Conservation (phyloP, 2,113 vertebrate species). For the Aegypius monachus region DNA sequence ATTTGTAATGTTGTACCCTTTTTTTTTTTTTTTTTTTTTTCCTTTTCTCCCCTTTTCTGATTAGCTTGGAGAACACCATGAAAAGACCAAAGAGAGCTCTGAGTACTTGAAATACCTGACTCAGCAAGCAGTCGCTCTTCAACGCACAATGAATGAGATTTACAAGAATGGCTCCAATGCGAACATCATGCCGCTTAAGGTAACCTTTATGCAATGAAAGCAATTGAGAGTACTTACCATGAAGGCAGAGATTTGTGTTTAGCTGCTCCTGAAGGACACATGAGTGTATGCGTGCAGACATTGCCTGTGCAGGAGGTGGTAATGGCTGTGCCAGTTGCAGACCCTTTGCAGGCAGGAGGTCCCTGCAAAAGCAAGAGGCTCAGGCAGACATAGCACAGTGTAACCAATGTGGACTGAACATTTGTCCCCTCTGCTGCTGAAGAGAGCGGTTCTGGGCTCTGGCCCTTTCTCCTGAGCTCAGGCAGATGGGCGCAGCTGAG, state of each 20-base stretch:
- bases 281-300: fast-evolving
- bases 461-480: not conserved
- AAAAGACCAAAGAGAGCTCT: slow-evolving; percentile 98
- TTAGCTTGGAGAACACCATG: slow-evolving; percentile 93
- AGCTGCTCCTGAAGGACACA: not conserved
- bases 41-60: not conserved
- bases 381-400: fast-evolving
- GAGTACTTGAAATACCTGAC: slow-evolving; percentile 98
- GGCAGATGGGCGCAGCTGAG: not conserved
- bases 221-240: fast-evolving
- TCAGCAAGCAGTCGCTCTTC: slow-evolving; percentile 95
- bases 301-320: not conserved
- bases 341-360: not conserved
- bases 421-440: too few species aligned
- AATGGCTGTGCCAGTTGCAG: not conserved
- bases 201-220: not conserved
- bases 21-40: too few species aligned
- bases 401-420: fast-evolving
- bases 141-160: slow-evolving; percentile 99
- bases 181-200: slow-evolving; percentile 95
- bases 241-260: fast-evolving
- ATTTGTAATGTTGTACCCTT: not conserved
- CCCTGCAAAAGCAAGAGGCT: not conserved
- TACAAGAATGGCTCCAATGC: slow-evolving; percentile 96
- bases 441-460: fast-evolving